Evolutionary conservation across 2,113 vertebrate species (phyloP).

Genomic region (Mellivora capensis): DNA sequence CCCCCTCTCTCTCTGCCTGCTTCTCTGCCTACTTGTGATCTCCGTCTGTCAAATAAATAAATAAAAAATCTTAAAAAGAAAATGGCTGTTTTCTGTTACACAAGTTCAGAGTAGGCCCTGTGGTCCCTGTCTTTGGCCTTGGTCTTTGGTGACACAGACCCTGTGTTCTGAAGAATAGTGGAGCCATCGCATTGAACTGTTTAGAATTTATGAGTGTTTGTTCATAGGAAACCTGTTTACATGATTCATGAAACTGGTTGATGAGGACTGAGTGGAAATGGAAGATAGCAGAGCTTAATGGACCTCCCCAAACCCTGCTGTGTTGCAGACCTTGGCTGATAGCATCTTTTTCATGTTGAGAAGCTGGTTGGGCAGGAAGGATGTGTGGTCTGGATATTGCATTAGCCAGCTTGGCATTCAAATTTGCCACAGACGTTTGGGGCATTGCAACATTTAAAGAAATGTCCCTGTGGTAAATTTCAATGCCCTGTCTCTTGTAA

Average conservation of each 20-base stretch:
- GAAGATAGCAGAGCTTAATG: slow-evolving; percentile 20
- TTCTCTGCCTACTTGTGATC: too few relatives aligned
- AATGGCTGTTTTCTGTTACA: neutral
- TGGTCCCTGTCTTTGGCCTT: neutral
- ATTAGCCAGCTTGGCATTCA: slow-evolving; percentile 1
- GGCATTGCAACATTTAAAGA: neutral
- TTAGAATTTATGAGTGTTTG: neutral
- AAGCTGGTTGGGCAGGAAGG: slow-evolving; percentile 45
- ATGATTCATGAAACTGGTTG: neutral
- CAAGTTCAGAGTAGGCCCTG: neutral
- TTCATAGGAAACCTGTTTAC: slow-evolving; percentile 9
- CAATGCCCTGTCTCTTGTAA: neutral
- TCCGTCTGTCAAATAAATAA: too few relatives aligned
- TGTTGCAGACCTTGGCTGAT: neutral
- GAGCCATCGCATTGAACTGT: neutral
- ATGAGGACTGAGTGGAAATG: neutral
- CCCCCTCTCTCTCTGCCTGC: too few relatives aligned
- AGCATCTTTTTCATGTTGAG: neutral
- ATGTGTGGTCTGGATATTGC: slow-evolving; percentile 25
- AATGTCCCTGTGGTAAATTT: slow-evolving; percentile 20
- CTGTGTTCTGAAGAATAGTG: neutral
- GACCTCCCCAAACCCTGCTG: neutral
- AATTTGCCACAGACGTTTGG: slow-evolving; percentile 2
- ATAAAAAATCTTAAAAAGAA: too few relatives aligned
- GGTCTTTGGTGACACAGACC: neutral